Evolutionary conservation across 2,797 vertebrate genomes (phyloP).

Genomic region (Bryconaethiops microstoma): DNA sequence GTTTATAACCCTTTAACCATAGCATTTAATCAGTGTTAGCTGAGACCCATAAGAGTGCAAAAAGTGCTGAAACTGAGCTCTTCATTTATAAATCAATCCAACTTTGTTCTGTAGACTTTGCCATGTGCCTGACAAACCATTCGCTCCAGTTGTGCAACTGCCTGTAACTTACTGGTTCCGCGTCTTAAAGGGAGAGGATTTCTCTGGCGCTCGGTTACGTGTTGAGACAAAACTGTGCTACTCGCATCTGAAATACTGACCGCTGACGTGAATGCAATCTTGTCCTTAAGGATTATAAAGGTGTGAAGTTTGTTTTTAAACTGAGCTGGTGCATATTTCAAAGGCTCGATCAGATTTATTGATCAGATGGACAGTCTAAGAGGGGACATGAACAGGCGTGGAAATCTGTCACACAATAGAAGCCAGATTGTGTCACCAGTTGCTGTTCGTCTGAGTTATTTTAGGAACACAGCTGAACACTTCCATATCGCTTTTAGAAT

Average conservation of each 20-base stretch:
- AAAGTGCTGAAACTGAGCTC: not conserved
- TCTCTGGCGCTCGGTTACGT: not conserved
- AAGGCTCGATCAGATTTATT: not conserved
- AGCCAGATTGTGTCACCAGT: constrained; percentile 48
- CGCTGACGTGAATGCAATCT: not conserved
- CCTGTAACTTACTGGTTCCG: no score
- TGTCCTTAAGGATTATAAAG: not conserved
- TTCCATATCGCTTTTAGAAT: constrained; percentile 27
- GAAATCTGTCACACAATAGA: constrained; percentile 25
- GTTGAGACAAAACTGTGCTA: not conserved
- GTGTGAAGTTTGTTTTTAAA: not conserved
- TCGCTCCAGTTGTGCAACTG: not conserved
- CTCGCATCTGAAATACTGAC: not conserved
- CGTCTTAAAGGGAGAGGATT: not conserved
- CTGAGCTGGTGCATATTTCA: not conserved
- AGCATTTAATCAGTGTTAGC: not conserved
- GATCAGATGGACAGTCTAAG: not conserved
- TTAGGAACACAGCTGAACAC: constrained; percentile 59
- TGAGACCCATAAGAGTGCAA: no score
- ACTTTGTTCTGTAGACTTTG: not conserved
- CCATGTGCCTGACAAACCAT: not conserved
- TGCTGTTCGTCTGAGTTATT: constrained; percentile 56
- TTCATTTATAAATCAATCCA: not conserved
- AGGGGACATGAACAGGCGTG: constrained; percentile 22
- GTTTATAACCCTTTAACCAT: no score